Evolutionary conservation across 2,113 vertebrate genomes (phyloP).

Genomic region (Myotis brandtii): DNA sequence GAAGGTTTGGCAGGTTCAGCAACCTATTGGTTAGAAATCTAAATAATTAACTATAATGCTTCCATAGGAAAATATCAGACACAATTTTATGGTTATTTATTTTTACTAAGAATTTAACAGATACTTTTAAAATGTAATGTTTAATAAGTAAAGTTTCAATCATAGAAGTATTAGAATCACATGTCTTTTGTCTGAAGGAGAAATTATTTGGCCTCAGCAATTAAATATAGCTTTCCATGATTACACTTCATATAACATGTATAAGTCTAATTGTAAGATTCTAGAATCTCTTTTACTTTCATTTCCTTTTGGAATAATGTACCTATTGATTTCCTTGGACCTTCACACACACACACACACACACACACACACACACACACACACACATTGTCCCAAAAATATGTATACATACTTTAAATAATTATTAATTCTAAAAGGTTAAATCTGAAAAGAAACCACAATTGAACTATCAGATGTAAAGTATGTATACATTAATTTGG

Average conservation of each 20-base stretch:
- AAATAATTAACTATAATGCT: not conserved
- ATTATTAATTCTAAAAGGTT: too few relatives aligned
- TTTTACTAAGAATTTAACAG: slow-evolving; percentile 15
- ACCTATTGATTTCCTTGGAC: not conserved
- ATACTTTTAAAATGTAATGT: not conserved
- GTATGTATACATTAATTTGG: too few relatives aligned
- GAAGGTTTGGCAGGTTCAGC: slow-evolving; percentile 57
- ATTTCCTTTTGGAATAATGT: not conserved
- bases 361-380: too few relatives aligned
- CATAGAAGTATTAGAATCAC: not conserved
- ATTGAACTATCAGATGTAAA: too few relatives aligned
- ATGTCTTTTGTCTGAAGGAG: not conserved
- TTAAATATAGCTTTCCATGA: not conserved
- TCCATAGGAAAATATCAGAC: not conserved
- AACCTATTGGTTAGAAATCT: not conserved
- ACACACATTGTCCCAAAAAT: too few relatives aligned
- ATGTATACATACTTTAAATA: too few relatives aligned
- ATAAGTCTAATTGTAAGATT: not conserved
- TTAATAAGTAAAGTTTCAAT: not conserved
- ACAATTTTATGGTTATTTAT: not conserved
- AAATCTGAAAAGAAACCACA: too few relatives aligned
- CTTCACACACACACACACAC: not conserved
- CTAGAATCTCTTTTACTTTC: not conserved
- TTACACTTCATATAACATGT: not conserved
- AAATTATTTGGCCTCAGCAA: not conserved